These are phyloP conservation scores for Digitonthophagus gazella DNA, from an alignment of 2,888 invertebrate genomes.

Conservation along the genomic window DNA sequence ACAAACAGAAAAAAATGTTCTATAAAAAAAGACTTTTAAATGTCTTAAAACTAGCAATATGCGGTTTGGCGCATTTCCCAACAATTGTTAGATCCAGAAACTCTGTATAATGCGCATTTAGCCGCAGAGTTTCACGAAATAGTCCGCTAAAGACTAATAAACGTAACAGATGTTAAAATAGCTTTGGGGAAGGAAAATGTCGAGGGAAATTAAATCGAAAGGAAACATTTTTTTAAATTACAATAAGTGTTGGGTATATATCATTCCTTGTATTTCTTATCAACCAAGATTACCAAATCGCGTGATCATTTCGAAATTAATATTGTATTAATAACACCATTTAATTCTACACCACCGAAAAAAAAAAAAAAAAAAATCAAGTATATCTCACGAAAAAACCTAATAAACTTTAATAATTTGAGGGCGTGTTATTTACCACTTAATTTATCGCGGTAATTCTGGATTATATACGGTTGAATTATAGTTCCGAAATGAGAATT, in stretches of 20 bases:
- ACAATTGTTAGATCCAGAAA: background rate
- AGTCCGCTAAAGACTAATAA: background rate
- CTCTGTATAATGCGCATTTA: background rate
- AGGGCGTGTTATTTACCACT: slow-evolving; percentile 5
- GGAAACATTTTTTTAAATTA: too few relatives aligned
- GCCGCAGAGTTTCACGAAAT: background rate
- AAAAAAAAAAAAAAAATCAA: too few relatives aligned
- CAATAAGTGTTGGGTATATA: too few relatives aligned
- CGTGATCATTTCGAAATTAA: slow-evolving; percentile 11
- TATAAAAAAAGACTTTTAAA: background rate
- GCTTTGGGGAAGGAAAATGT: background rate
- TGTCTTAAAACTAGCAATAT: background rate
- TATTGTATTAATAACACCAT: slow-evolving; percentile 33
- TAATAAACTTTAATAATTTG: slow-evolving; percentile 16
- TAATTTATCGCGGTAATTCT: slow-evolving; percentile 14
- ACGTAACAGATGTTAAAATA: background rate
- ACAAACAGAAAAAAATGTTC: too few relatives aligned
- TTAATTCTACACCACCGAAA: slow-evolving; percentile 27
- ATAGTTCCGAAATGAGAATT: slow-evolving; percentile 4
- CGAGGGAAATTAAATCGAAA: background rate
- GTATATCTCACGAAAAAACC: slow-evolving; percentile 8
- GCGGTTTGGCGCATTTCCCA: background rate
- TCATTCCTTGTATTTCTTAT: background rate
- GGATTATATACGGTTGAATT: slow-evolving; percentile 10
- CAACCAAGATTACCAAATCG: background rate